Percentiles rank a stretch among this genome's conserved stretches.
Conservation (phyloP, 1,140 invertebrate genomes). For the Nymphalis io region DNA sequence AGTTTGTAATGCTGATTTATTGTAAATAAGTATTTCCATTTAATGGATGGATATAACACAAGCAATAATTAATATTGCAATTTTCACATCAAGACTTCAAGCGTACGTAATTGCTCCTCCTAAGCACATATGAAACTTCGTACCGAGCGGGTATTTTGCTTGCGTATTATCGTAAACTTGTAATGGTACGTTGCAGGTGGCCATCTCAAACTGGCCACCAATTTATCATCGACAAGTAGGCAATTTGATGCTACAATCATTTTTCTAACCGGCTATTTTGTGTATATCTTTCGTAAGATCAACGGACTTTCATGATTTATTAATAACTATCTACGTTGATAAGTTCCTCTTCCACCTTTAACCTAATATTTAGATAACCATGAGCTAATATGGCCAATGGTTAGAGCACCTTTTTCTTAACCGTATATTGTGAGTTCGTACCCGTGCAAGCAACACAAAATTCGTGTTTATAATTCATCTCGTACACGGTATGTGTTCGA, state of each 20-base stretch:
- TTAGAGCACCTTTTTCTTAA: too few relatives aligned
- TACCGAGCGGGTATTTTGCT: constrained; percentile 14
- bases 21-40: too few relatives aligned
- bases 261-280: constrained; percentile 10
- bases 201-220: constrained; percentile 20
- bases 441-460: too few relatives aligned
- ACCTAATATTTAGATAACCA: neutral
- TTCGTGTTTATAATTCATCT: too few relatives aligned
- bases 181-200: constrained; percentile 31
- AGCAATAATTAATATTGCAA: constrained; percentile 3
- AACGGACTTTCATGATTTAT: neutral
- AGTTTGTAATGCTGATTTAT: too few relatives aligned
- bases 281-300: constrained; percentile 7
- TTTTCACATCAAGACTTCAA: constrained; percentile 1
- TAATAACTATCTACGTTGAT: neutral
- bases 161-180: constrained; percentile 11
- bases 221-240: constrained; percentile 19
- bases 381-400: too few relatives aligned
- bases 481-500: too few relatives aligned
- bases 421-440: too few relatives aligned
- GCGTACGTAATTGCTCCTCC: constrained; percentile 12
- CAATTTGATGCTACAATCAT: constrained; percentile 25
- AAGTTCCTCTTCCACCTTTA: neutral
- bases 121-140: constrained; percentile 19
- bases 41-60: too few relatives aligned